Base-by-base conservation (phyloP, 2,113 vertebrate genomes). In the Okapia johnstoni region DNA sequence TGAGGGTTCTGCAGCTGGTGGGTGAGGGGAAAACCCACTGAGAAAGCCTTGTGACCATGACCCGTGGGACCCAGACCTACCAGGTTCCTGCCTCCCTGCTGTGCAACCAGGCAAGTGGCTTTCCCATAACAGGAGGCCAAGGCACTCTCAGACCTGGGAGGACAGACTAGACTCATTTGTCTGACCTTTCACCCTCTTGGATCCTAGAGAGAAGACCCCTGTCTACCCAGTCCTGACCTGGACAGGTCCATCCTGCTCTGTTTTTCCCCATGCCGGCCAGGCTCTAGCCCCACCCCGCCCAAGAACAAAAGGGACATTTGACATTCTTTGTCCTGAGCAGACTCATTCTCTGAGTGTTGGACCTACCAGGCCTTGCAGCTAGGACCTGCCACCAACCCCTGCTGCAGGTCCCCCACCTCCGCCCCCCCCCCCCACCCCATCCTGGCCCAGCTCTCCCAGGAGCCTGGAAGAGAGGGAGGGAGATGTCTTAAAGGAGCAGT, bases 401-500 rank as follows among this genome's bases (percentile, higher is more conserved):
- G 21, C 11, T 25, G 21, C 36, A 25, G 36, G 80, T 36, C 77
- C 23, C 85, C 85, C 46, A 77, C 73, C 40, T 16, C 73, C 73
- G 10, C 17, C 13, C 48, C 55, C 81, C 63, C 6, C 77, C 86
- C 54, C 30, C 33, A 66, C 63, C 63, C 1, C 30, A 28, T 25
- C 84, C 55, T 6, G 36, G 36, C 63, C 61, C 33, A 40, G 61
- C 87, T 95, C 97, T 85, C 61, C 19, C 5, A 48, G 3, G 66
- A 93, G 80, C 46, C 60, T 63, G 50, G 43, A n/a, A 52, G 21
- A 16, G 61, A 80, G 85, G 81, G 43, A 60, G 81, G 93, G 50
- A 79, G 52, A 14, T 36, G 55, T 43, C 87, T 96, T 96, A 97
- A 94, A 73, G 97, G 96, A 97, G 81, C 85, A 66, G 76, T 58